These are phyloP conservation scores for Darevskia mixta DNA, from an alignment of 2,797 vertebrate species.

Conservation along the genomic window DNA sequence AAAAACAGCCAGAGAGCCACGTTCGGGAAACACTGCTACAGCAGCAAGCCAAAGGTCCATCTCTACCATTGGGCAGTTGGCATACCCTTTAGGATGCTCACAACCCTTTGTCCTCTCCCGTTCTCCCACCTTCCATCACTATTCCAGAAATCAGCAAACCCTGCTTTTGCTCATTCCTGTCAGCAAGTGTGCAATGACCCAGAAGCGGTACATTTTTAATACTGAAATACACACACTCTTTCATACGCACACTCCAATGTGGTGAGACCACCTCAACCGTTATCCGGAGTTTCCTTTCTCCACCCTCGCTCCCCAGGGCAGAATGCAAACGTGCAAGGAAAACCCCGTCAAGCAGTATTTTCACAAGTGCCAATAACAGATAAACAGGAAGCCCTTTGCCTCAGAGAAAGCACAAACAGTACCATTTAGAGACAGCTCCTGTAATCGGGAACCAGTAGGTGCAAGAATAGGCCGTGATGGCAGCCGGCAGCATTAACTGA, in stretches of 20 bases:
- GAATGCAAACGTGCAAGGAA: constrained; percentile 30
- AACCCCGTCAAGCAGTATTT: constrained; percentile 28
- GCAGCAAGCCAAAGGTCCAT: neutral
- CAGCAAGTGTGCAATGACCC: neutral
- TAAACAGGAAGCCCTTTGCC: constrained; percentile 18
- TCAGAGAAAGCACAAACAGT: constrained; percentile 41
- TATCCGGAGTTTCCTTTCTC: neutral
- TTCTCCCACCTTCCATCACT: neutral
- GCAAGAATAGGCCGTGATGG: neutral
- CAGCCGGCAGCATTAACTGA: neutral
- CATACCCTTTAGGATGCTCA: neutral
- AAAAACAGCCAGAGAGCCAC: too few relatives aligned
- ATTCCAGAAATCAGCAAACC: neutral
- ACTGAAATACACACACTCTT: neutral
- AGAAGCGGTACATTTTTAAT: constrained; percentile 15
- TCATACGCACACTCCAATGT: neutral
- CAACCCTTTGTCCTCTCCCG: neutral
- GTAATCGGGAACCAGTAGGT: constrained; percentile 29
- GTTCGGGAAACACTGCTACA: too few relatives aligned
- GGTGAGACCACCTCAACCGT: constrained; percentile 20
- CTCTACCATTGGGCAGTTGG: neutral
- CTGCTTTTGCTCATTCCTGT: neutral
- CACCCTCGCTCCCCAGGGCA: neutral
- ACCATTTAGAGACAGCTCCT: constrained; percentile 23
- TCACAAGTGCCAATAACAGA: constrained; percentile 23